Conservation (phyloP, 2,113 vertebrate species). For the Aldabrachelys gigantea region DNA sequence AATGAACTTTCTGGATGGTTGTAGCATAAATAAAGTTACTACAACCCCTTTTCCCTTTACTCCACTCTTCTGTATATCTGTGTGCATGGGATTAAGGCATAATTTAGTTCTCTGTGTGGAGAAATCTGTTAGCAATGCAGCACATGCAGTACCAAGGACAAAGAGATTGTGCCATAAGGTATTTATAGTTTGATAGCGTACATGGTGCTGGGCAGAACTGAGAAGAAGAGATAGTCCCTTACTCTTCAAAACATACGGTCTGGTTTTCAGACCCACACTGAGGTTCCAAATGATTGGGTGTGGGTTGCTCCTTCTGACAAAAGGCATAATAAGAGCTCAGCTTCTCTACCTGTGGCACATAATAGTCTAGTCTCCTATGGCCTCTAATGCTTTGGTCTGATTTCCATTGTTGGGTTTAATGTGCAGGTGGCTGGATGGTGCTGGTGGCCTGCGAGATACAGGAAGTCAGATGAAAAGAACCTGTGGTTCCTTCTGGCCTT, state of each 20-base stretch:
- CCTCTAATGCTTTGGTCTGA: neutral
- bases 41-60: neutral
- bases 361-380: neutral
- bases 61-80: neutral
- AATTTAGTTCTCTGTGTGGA: neutral
- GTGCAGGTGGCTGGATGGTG: neutral
- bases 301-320: neutral
- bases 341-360: neutral
- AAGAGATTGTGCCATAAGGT: fast-evolving
- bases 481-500: neutral
- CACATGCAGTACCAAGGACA: neutral
- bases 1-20: conserved; percentile 10
- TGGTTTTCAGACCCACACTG: fast-evolving
- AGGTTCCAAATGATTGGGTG: neutral
- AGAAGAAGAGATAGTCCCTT: neutral
- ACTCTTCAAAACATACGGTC: neutral
- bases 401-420: neutral
- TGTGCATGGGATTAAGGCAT: neutral
- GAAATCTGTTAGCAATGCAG: neutral
- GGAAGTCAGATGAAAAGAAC: neutral
- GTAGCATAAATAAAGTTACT: neutral
- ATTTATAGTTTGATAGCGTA: neutral
- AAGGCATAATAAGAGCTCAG: neutral
- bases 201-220: fast-evolving
- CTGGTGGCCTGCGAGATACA: neutral